Evolutionary conservation across 1,140 invertebrate genomes (phyloP), one percentile per base, ranked within the genome.

Genomic region (Andricus grossulariae): DNA sequence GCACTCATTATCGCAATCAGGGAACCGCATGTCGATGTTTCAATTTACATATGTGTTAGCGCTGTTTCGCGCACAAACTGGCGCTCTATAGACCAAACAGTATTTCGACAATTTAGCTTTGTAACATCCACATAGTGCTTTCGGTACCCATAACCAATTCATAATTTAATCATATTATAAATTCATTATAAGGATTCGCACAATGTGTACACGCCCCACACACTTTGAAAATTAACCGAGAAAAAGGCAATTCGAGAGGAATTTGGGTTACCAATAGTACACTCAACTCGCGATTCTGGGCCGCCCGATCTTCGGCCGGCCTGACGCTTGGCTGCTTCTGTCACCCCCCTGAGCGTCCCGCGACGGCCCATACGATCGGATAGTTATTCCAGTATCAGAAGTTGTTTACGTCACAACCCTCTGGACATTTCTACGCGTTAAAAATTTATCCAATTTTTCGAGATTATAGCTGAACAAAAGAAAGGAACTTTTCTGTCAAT

Each of bases 181-280:
- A 66, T 66, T 45, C 60, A 66, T 66, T 66, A 66, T 66, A 39
- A 66, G 60, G 60, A 66, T 66, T 66, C 25, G 25, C 25, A 39
- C 60, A 66, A 66, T 66, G 60, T 66, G 60, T 32, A 66, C 32
- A 66, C n/a, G 60, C 60, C n/a, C 32, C 60, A 66, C 25, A 21
- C 60, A 39, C 60, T 66, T 32, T 66, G 25, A 21, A 39, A 66
- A 66, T 66, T 66, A 66, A 66, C 60, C 4, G 21, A 57, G 21
- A 12, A 32, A 32, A 32, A 60, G 25, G 25, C 15, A 39, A 66
- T 39, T 66, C 60, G 60, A 66, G 32, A 15, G 60, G 7, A 15
- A 66, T 25, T 12, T 60, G 21, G 21, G 32, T 60, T 25, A 32
- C 15, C 4, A 66, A 39, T 66, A n/a, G n/a, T n/a, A n/a, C n/a